These are phyloP conservation scores for Melanaphis sacchari DNA, from an alignment of 1,140 invertebrate species.

Conservation along the genomic window DNA sequence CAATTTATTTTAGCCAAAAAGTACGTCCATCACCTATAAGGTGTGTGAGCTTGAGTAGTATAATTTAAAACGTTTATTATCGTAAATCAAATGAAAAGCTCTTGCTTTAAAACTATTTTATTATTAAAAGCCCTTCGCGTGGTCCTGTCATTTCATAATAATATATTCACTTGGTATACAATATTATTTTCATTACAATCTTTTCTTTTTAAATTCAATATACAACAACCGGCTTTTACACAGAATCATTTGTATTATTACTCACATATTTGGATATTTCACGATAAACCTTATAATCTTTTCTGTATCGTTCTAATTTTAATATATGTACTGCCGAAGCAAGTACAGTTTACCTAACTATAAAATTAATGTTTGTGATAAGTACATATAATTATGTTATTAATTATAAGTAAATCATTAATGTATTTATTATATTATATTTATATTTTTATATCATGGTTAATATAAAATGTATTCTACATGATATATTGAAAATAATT, in stretches of 20 bases:
- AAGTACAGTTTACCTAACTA: background rate
- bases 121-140: background rate
- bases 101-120: background rate
- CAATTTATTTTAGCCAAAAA: background rate
- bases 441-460: background rate
- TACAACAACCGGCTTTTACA: background rate
- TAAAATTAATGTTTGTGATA: background rate
- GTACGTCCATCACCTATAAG: background rate
- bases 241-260: background rate
- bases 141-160: background rate
- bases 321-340: no score
- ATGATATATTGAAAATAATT: background rate
- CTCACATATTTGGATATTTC: background rate
- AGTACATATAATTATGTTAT: background rate
- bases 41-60: background rate
- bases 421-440: background rate
- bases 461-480: background rate
- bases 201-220: background rate
- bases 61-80: conserved; percentile 7
- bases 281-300: no score
- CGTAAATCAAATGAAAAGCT: background rate
- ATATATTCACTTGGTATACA: background rate
- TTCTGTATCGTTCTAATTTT: no score
- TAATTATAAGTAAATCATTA: background rate
- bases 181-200: background rate